A percentile compares a stretch with the other conserved stretches of the same genome.
Conservation (phyloP, 2,113 vertebrate genomes). For the Corydoras sp. region DNA sequence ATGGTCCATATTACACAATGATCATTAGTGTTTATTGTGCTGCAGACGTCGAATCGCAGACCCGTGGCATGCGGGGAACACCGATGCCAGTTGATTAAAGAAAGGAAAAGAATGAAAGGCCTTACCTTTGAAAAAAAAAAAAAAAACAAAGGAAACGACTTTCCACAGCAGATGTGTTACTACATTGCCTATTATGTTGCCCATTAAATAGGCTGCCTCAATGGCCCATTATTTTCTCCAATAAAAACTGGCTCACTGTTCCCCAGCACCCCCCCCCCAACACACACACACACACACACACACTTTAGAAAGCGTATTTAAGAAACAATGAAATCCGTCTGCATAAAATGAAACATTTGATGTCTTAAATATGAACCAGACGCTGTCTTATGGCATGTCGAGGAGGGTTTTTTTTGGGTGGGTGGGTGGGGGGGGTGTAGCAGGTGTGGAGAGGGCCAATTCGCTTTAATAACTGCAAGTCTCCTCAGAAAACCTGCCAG, state of each 20-base stretch:
- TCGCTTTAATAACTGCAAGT: slow-evolving; percentile 60
- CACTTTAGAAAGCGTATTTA: slow-evolving; percentile 1
- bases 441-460: slow-evolving; percentile 69
- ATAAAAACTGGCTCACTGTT: slow-evolving; percentile 65
- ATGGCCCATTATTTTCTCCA: slow-evolving; percentile 74
- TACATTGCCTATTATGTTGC: slow-evolving; percentile 71
- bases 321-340: too few relatives aligned
- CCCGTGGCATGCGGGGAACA: neutral
- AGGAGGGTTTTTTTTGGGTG: neutral
- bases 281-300: slow-evolving; percentile 27
- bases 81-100: slow-evolving; percentile 58
- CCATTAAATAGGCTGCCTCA: slow-evolving; percentile 72
- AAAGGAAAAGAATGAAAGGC: slow-evolving; percentile 51
- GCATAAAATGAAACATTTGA: too few relatives aligned
- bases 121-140: slow-evolving; percentile 50
- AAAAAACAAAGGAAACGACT: slow-evolving; percentile 63
- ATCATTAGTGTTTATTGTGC: slow-evolving; percentile 25
- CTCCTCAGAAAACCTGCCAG: slow-evolving; percentile 69
- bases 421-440: slow-evolving; percentile 56
- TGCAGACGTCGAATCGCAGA: neutral
- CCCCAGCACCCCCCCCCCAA: neutral
- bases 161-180: slow-evolving; percentile 70
- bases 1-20: slow-evolving; percentile 12
- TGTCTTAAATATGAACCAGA: neutral
- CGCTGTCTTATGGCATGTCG: neutral